A percentile compares a stretch with the other conserved stretches of the same genome.
Conservation (phyloP, 2,888 invertebrate genomes). For the Leucophenga maculata region DNA sequence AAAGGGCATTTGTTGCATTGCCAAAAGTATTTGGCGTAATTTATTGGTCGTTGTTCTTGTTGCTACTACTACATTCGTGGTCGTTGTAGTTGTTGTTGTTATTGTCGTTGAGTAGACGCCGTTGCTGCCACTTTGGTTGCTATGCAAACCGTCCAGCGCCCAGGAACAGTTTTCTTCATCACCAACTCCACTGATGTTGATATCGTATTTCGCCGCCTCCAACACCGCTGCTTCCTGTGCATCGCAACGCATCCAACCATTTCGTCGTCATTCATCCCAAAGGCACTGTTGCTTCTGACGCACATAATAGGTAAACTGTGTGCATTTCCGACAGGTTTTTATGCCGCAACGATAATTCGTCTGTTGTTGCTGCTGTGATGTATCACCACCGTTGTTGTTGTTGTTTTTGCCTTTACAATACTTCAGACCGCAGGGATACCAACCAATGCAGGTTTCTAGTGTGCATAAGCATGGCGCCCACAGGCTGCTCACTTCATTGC, state of each 20-base stretch:
- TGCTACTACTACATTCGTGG: conserved; percentile 23
- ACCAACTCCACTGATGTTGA: not conserved
- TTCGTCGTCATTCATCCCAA: conserved; percentile 82
- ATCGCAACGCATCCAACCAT: conserved; percentile 4
- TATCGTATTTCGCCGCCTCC: not conserved
- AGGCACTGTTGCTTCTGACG: conserved; percentile 86
- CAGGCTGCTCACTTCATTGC: conserved; percentile 79
- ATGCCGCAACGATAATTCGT: conserved; percentile 93
- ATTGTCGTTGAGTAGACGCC: conserved; percentile 23
- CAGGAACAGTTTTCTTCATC: conserved; percentile 3
- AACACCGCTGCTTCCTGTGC: not conserved
- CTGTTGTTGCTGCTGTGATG: conserved; percentile 66
- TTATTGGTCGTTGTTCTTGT: conserved; percentile 59
- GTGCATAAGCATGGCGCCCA: conserved; percentile 87
- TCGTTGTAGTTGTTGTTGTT: conserved; percentile 26
- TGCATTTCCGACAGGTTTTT: conserved; percentile 93
- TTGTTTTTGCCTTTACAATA: conserved; percentile 90
- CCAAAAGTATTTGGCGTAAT: conserved; percentile 62
- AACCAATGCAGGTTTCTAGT: conserved; percentile 90
- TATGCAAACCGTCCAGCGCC: not conserved
- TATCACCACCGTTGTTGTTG: conserved; percentile 50
- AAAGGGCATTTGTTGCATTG: conserved; percentile 63
- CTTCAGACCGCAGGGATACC: conserved; percentile 96
- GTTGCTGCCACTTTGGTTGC: not conserved
- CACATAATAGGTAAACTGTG: conserved; percentile 89